Evolutionary conservation across 2,888 invertebrate genomes (phyloP), one percentile per base, ranked within the genome.

Genomic region (Bedellia somnulentella): DNA sequence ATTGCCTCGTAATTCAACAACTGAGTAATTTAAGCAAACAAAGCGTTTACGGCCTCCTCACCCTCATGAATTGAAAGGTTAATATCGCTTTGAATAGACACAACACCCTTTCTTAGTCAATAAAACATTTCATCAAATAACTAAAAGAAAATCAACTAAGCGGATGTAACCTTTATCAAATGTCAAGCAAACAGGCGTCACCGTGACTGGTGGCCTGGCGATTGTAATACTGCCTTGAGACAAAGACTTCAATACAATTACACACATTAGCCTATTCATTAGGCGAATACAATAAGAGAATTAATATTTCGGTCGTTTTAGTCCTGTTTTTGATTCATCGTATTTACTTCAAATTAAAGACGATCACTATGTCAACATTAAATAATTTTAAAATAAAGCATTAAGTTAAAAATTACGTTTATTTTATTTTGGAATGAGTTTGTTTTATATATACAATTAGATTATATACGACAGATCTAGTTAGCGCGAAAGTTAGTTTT

Each of bases 191-290:
- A 55, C 56, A 52, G 45, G 52, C 53, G 56, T 49, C 59, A 15
- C 17, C 11, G 26, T 13, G 29, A 24, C 31, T 26, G 53, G 50
- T 50, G 57, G 51, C 56, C 50, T 51, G 51, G 5, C 18, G 25
- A 18, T 30, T 24, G 16, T 15, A 23, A 4, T 16, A 16, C 57
- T 57, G 57, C 63, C 66, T 68, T 68, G 59, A 70, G 68, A 71
- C 73, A 70, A 71, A 68, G 68, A 67, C 64, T 62, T 71, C 57
- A 62, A 58, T 57, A 57, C 58, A 50, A 59, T 57, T 50, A n/a
- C n/a, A n/a, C n/a, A n/a, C n/a, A n/a, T n/a, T n/a, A n/a, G n/a
- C n/a, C n/a, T n/a, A n/a, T n/a, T n/a, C n/a, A n/a, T n/a, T n/a
- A n/a, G n/a, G n/a, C n/a, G n/a, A n/a, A n/a, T n/a, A n/a, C n/a